Evolutionary conservation across 2,797 vertebrate genomes (phyloP).

Genomic region (Gadopsis bispinosus): DNA sequence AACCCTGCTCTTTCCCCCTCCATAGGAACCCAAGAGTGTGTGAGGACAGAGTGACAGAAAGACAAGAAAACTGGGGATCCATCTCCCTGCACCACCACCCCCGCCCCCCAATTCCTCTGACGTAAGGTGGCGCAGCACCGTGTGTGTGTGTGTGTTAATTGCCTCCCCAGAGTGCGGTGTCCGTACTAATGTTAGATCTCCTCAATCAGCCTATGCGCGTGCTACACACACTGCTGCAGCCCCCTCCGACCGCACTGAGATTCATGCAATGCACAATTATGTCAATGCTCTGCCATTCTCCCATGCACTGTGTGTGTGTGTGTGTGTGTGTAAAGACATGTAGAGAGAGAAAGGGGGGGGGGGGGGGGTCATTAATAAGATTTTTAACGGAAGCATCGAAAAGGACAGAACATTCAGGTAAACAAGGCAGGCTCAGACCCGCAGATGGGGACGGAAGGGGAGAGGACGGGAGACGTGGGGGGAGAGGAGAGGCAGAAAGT

Average conservation of each 20-base stretch:
- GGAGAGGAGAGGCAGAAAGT: constrained; percentile 23
- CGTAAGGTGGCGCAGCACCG: constrained; percentile 66
- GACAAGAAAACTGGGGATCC: constrained; percentile 37
- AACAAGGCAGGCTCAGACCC: constrained; percentile 39
- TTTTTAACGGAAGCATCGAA: constrained; percentile 55
- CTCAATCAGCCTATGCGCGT: constrained; percentile 71
- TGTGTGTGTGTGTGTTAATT: constrained; percentile 66
- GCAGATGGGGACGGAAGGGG: neutral
- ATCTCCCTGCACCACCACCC: constrained; percentile 29
- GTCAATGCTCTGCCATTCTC: constrained; percentile 59
- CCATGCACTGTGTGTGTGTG: constrained; percentile 42
- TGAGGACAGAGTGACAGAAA: neutral
- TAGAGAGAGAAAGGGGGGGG: neutral
- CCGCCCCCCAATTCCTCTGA: constrained; percentile 54
- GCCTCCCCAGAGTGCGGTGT: constrained; percentile 77
- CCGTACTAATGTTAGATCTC: constrained; percentile 81
- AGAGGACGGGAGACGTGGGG: constrained; percentile 9
- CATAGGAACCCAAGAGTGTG: constrained; percentile 5
- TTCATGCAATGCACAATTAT: constrained; percentile 75
- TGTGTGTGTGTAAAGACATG: constrained; percentile 39
- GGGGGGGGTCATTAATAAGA: constrained; percentile 50
- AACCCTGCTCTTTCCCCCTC: neutral
- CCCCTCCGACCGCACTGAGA: constrained; percentile 65
- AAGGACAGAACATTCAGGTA: constrained; percentile 51
- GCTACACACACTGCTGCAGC: constrained; percentile 76